Conservation (phyloP, 2,797 vertebrate species). For the Neomorphus geoffroyi region DNA sequence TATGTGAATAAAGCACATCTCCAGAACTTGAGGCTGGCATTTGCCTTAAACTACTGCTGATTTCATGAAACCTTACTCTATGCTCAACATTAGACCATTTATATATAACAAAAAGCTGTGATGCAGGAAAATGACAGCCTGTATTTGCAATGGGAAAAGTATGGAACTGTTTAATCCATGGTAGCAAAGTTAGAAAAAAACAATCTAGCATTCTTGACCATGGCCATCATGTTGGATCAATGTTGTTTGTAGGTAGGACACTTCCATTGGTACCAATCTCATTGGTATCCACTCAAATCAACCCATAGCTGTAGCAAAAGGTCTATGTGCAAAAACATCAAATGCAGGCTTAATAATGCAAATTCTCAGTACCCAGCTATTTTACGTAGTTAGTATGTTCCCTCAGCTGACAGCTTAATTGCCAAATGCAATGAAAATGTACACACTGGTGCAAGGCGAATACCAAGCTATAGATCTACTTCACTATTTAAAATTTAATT, state of each 20-base stretch:
- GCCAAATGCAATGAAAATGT: not conserved
- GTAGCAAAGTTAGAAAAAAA: not conserved
- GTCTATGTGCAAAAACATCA: not conserved
- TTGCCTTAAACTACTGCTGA: not conserved
- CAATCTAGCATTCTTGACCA: not conserved
- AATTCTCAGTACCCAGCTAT: not conserved
- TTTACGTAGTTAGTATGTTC: constrained; percentile 11
- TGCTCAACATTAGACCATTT: not conserved
- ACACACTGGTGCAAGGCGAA: not conserved
- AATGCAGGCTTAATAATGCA: constrained; percentile 8
- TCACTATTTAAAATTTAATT: constrained; percentile 27
- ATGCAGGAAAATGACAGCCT: not conserved
- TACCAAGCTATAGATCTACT: constrained; percentile 20
- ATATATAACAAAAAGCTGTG: not conserved
- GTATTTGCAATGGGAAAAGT: not conserved
- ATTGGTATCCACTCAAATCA: not conserved
- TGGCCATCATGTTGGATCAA: not conserved
- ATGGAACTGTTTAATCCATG: not conserved
- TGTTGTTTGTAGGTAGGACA: not conserved
- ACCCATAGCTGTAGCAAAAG: not conserved
- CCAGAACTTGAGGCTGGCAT: not conserved
- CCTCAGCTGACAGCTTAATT: constrained; percentile 61
- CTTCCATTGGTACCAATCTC: not conserved
- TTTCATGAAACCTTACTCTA: not conserved
- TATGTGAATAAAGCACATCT: constrained; percentile 32